Evolutionary conservation across 2,888 invertebrate species (phyloP).

Genomic region (Kryphioiulus occultus): DNA sequence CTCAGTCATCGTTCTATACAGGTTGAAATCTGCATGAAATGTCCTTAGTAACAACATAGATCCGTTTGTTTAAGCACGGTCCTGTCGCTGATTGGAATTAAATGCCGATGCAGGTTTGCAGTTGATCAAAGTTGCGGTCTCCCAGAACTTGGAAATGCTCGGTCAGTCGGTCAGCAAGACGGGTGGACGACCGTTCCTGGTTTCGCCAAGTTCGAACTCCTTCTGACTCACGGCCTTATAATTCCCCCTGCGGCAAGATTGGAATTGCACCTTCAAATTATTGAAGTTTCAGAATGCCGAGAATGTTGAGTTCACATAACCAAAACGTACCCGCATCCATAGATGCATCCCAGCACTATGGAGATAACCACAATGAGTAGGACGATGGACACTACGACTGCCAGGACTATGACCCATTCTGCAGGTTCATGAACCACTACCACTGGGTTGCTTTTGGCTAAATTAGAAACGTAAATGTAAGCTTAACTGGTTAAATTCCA

Average conservation of each 20-base stretch:
- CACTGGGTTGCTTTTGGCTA: no score
- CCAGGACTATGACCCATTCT: background rate
- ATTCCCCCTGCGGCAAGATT: background rate
- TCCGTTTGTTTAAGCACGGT: background rate
- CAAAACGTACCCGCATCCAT: background rate
- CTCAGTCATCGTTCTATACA: background rate
- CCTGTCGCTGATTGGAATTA: background rate
- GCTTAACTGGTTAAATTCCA: no score
- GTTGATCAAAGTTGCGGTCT: background rate
- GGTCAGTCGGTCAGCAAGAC: conserved; percentile 6
- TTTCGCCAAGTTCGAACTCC: background rate
- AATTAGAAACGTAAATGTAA: no score
- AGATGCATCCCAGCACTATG: background rate
- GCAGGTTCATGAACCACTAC: background rate
- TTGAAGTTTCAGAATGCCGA: background rate
- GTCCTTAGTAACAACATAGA: background rate
- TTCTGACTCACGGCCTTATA: background rate
- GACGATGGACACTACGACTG: background rate
- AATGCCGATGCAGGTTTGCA: background rate
- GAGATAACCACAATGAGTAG: background rate
- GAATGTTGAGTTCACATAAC: background rate
- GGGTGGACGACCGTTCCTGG: background rate
- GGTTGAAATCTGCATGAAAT: background rate
- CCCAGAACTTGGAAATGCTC: background rate
- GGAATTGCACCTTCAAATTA: background rate